Evolutionary conservation across 2,888 invertebrate species (phyloP), one percentile per base, ranked within the genome.

Genomic region (Caenorhabditis macrosperma): DNA sequence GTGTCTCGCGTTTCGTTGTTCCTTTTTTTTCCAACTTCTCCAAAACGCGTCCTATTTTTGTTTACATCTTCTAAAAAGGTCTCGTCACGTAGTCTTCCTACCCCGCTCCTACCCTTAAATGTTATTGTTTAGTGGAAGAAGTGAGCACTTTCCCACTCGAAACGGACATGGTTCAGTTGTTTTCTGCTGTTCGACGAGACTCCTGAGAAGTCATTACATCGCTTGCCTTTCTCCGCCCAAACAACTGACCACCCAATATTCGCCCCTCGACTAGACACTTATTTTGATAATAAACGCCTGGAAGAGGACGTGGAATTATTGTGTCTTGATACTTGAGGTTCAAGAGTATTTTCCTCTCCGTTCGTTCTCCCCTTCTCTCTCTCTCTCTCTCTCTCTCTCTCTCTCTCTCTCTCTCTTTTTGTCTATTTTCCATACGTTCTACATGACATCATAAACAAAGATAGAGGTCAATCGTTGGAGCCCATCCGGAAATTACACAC

Each of bases 41-140:
- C 20, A 44, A n/a, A n/a, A 24, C 57, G 57, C 48, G 20, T 61
- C 38, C 64, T 64, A 57, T 74, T 74, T 44, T 57, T 60, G 44
- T 44, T 44, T 17, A 44, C 44, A 17, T 44, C 44, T 9, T 12
- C 38, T 38, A 44, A 44, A 44, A 44, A 44, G 44, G 44, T 44
- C 44, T 44, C 17, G 44, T 38, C 10, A 44, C 17, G 44, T 44
- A n/a, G 44, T 57, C 33, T 41, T 26, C 20, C 6, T n/a, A n/a
- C n/a, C n/a, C n/a, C n/a, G n/a, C 17, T 44, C 10, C 17, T 12
- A 6, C 3, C 38, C 6, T 44, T 44, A 44, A 44, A 44, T 44
- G 44, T 44, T 44, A 44, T 44, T 17, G 44, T 44, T 44, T 44
- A 17, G 44, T 44, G 17, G 3, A 44, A 44, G 44, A 44, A 44